Evolutionary conservation across 2,888 invertebrate species (phyloP).

Genomic region (Lysandra bellargus): DNA sequence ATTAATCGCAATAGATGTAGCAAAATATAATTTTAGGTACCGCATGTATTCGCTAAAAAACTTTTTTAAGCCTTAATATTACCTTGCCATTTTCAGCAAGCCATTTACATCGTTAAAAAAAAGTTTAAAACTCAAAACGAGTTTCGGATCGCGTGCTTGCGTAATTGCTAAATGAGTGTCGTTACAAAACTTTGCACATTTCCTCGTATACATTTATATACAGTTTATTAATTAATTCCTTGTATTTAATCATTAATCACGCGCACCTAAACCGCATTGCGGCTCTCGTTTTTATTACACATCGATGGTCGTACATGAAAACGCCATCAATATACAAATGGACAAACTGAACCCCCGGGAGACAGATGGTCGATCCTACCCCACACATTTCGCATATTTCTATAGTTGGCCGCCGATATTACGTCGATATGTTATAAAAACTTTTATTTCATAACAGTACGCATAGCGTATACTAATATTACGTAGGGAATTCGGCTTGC

Average conservation of each 20-base stretch:
- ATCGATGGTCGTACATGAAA: slow-evolving; percentile 47
- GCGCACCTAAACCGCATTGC: slow-evolving; percentile 10
- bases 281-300: slow-evolving; percentile 24
- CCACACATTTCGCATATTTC: slow-evolving; percentile 57
- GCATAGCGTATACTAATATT: slow-evolving; percentile 1
- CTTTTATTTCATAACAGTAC: slow-evolving; percentile 9
- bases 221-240: slow-evolving; percentile 18
- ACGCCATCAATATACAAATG: slow-evolving; percentile 52
- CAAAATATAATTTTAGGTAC: not conserved
- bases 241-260: slow-evolving; percentile 14
- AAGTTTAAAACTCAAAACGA: not conserved
- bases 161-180: slow-evolving; percentile 9
- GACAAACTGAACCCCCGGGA: slow-evolving; percentile 50
- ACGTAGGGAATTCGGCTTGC: not conserved
- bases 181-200: slow-evolving; percentile 11
- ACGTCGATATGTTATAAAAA: slow-evolving; percentile 27
- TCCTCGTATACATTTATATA: not conserved
- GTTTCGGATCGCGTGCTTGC: slow-evolving; percentile 13
- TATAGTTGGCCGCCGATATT: slow-evolving; percentile 41
- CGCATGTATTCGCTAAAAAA: not conserved
- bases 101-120: not conserved
- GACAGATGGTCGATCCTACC: slow-evolving; percentile 64
- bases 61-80: not conserved
- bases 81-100: not conserved
- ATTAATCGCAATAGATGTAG: too few species aligned